phyloP scores from a whole-genome alignment of 2,888 invertebrate species.

The Norana najaformis region DNA sequence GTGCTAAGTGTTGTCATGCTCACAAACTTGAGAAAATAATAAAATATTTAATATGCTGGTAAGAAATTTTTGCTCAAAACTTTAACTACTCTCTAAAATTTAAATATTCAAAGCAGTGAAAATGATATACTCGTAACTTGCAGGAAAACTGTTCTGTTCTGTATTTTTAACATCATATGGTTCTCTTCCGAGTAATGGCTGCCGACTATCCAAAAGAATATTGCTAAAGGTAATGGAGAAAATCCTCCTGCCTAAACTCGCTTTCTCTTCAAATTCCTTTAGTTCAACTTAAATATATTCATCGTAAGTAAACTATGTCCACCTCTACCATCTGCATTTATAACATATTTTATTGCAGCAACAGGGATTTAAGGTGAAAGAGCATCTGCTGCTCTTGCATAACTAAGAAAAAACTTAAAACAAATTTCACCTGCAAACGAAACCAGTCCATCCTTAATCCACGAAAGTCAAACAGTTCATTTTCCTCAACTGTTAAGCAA shows the following conservation, averaged over 20 bases:
- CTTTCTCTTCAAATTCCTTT: too few species aligned
- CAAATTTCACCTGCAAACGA: slow-evolving; percentile 73
- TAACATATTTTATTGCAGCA: background rate
- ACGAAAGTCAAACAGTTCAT: slow-evolving; percentile 91
- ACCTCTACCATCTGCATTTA: background rate
- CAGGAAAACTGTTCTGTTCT: background rate
- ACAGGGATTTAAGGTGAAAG: too few species aligned
- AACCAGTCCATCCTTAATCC: slow-evolving; percentile 96
- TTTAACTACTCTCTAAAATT: background rate
- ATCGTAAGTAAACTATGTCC: background rate
- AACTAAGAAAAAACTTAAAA: background rate
- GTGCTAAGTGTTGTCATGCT: too few species aligned
- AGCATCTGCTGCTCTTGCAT: background rate
- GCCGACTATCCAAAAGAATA: background rate
- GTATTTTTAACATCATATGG: background rate
- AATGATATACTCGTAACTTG: background rate
- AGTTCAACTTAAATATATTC: background rate
- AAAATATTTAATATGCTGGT: background rate
- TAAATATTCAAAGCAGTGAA: background rate
- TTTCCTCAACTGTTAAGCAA: slow-evolving; percentile 78
- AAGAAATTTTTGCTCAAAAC: background rate
- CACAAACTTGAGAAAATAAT: background rate
- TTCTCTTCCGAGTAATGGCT: background rate
- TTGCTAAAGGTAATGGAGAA: background rate
- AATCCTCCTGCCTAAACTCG: background rate